These are phyloP conservation scores for Physella acuta DNA, from an alignment of 1,140 invertebrate genomes.

Conservation along the genomic window DNA sequence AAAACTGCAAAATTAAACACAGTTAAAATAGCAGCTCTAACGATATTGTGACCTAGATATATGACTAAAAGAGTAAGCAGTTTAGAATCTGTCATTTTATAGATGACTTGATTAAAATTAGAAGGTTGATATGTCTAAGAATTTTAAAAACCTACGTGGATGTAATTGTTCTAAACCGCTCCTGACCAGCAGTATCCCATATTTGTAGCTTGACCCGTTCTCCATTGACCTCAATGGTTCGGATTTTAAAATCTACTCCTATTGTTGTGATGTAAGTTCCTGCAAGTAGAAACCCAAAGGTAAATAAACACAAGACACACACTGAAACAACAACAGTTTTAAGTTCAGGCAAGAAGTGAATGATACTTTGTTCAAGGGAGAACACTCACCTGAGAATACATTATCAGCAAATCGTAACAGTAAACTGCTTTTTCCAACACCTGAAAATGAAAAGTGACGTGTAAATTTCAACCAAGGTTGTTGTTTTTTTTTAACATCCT, in stretches of 20 bases:
- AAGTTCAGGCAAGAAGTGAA: not conserved
- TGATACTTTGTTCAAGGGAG: no score
- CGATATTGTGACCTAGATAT: no score
- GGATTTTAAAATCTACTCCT: constrained; percentile 99
- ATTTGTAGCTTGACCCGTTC: constrained; percentile 97
- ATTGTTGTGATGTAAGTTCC: constrained; percentile 98
- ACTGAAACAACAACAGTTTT: not conserved
- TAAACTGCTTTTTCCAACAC: constrained; percentile 97
- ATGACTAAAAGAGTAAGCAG: no score
- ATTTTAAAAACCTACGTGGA: constrained; percentile 76
- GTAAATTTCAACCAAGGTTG: no score
- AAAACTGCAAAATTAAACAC: no score
- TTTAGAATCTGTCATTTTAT: no score
- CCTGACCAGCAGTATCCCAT: constrained; percentile 86
- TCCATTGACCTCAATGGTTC: constrained; percentile 91
- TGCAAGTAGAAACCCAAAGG: constrained; percentile 38
- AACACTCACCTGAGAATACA: constrained; percentile 86
- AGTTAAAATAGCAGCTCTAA: no score
- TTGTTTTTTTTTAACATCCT: no score
- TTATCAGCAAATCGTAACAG: constrained; percentile 97
- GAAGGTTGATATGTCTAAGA: no score
- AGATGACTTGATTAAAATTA: no score
- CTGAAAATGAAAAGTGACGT: constrained; percentile 66
- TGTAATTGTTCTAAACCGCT: constrained; percentile 93
- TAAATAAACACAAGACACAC: not conserved